Conservation (phyloP, 2,888 invertebrate genomes). For the Nemapogon koenigi region DNA sequence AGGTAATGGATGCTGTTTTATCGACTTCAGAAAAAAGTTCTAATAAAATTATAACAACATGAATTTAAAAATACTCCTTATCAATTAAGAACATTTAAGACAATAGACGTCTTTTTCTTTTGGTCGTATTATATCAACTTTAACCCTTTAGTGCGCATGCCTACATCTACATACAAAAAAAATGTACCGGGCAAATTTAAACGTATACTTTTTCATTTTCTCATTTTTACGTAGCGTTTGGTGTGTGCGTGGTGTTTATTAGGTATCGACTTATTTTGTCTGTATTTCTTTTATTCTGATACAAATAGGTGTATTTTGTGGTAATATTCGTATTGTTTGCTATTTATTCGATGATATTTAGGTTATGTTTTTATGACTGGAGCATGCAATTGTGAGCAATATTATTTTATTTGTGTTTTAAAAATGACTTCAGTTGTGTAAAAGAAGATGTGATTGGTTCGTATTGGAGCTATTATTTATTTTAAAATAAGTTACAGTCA, state of each 20-base stretch:
- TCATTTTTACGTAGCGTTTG: conserved; percentile 61
- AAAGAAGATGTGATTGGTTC: too few relatives aligned
- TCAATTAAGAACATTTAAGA: not conserved
- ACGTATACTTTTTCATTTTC: conserved; percentile 63
- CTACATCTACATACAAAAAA: conserved; percentile 45
- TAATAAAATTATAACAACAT: not conserved
- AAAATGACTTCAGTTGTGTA: not conserved
- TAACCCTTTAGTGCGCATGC: conserved; percentile 64
- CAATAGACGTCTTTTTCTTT: not conserved
- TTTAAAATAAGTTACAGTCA: too few relatives aligned
- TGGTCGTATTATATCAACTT: conserved; percentile 16
- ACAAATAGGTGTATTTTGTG: not conserved
- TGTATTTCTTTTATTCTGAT: not conserved
- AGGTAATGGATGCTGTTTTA: too few relatives aligned
- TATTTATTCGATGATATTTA: conserved; percentile 11
- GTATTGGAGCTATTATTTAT: too few relatives aligned
- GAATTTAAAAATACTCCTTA: not conserved
- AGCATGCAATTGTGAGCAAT: too few relatives aligned
- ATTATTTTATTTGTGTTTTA: not conserved
- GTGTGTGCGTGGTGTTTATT: conserved; percentile 61
- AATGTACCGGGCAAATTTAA: conserved; percentile 65
- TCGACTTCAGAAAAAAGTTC: too few relatives aligned
- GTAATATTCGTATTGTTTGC: not conserved
- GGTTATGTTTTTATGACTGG: conserved; percentile 28
- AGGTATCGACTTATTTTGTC: conserved; percentile 65